These are phyloP conservation scores for Luffia ferchaultella DNA, from an alignment of 2,888 invertebrate species.

Conservation along the genomic window DNA sequence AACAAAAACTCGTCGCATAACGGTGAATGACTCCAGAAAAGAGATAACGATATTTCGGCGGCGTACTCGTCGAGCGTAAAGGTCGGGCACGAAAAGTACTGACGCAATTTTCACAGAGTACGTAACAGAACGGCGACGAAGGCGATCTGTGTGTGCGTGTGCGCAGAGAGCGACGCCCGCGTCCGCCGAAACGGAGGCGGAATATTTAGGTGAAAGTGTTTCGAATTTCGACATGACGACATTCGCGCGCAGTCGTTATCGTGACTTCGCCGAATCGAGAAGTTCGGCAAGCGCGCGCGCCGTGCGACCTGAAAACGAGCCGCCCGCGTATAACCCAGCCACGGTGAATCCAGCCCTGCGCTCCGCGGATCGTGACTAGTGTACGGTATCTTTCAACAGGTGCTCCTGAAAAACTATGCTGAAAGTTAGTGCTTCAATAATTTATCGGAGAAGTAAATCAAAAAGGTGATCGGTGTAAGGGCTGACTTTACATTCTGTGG, in stretches of 20 bases:
- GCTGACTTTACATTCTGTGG: slow-evolving; percentile 34
- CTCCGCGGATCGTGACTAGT: slow-evolving; percentile 31
- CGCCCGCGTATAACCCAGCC: slow-evolving; percentile 31
- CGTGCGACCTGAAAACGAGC: slow-evolving; percentile 25
- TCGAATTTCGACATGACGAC: slow-evolving; percentile 67
- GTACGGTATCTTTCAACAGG: slow-evolving; percentile 41
- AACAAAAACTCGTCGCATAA: slow-evolving; percentile 46
- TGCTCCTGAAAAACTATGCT: slow-evolving; percentile 49
- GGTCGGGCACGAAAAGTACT: slow-evolving; percentile 63
- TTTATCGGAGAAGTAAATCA: slow-evolving; percentile 50
- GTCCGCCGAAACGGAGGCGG: slow-evolving; percentile 64
- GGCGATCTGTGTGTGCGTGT: slow-evolving; percentile 53
- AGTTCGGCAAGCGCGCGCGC: slow-evolving; percentile 49
- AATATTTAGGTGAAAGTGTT: slow-evolving; percentile 68
- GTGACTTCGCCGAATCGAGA: slow-evolving; percentile 66
- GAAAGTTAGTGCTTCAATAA: slow-evolving; percentile 45
- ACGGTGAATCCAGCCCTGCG: neutral
- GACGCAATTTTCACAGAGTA: slow-evolving; percentile 65
- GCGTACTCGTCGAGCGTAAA: slow-evolving; percentile 43
- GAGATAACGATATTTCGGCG: slow-evolving; percentile 62
- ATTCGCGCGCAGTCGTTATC: slow-evolving; percentile 67
- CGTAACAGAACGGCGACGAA: slow-evolving; percentile 56
- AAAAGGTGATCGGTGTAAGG: slow-evolving; percentile 51
- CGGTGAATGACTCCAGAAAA: slow-evolving; percentile 55
- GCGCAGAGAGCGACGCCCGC: slow-evolving; percentile 65